Percentiles rank a stretch among this genome's conserved stretches.
Evolutionary conservation across 2,888 invertebrate species (phyloP).

Genomic region (Malacosoma neustria): DNA sequence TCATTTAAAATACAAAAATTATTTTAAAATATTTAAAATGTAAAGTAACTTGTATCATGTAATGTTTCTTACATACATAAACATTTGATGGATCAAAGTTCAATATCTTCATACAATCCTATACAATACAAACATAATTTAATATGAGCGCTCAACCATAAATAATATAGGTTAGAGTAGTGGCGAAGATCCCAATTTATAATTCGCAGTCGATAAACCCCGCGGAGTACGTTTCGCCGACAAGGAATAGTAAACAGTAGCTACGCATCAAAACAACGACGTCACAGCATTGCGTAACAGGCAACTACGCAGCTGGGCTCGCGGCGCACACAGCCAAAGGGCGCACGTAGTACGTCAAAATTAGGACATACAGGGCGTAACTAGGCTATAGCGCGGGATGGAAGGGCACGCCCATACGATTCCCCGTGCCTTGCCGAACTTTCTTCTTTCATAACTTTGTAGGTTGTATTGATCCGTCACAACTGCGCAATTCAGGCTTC

Average conservation of each 20-base stretch:
- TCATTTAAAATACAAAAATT: no score
- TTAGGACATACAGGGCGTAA: constrained; percentile 73
- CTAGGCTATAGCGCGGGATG: constrained; percentile 68
- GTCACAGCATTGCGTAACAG: constrained; percentile 11
- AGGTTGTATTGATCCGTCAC: constrained; percentile 69
- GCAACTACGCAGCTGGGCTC: constrained; percentile 28
- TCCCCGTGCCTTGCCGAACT: constrained; percentile 67
- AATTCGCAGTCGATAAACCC: background rate
- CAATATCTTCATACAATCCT: no score
- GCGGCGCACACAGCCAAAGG: constrained; percentile 44
- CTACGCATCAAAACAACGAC: constrained; percentile 6
- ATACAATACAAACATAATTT: no score
- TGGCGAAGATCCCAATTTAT: no score
- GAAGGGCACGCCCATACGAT: constrained; percentile 61
- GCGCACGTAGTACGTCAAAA: constrained; percentile 54
- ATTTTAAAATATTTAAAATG: no score
- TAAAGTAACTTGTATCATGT: no score
- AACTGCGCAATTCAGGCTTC: constrained; percentile 69
- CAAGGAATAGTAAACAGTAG: background rate
- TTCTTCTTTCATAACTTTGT: constrained; percentile 73
- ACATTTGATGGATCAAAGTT: no score
- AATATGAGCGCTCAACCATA: no score
- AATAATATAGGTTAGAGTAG: no score
- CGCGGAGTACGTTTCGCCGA: background rate
- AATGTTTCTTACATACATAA: no score